Evolutionary conservation across 2,888 invertebrate species (phyloP).

Genomic region (Actias luna): DNA sequence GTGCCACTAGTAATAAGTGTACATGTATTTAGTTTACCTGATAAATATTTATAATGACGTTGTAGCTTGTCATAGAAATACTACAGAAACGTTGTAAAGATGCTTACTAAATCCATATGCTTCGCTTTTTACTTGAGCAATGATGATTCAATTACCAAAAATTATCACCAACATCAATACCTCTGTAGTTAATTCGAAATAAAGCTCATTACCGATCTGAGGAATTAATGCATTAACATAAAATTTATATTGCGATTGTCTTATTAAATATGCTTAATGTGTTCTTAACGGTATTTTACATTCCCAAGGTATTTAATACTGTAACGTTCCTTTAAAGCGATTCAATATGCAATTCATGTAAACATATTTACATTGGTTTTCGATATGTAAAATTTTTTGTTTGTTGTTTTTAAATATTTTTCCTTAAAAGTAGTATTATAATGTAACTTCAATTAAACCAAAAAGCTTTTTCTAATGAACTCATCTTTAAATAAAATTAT

Average conservation of each 20-base stretch:
- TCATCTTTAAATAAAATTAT: too few species aligned
- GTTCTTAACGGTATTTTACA: constrained; percentile 16
- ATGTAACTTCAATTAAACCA: too few species aligned
- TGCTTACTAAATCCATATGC: not conserved
- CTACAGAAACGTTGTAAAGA: not conserved
- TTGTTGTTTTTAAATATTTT: constrained; percentile 5
- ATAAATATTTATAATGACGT: too few species aligned
- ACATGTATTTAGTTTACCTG: too few species aligned
- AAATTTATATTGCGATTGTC: constrained; percentile 17
- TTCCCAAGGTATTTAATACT: constrained; percentile 13
- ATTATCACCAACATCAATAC: constrained; percentile 9
- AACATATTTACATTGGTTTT: constrained; percentile 6
- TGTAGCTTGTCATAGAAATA: not conserved
- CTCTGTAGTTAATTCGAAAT: constrained; percentile 10
- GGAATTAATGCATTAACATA: constrained; percentile 15
- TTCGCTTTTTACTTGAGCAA: not conserved
- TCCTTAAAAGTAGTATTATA: too few species aligned
- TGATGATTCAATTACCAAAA: not conserved
- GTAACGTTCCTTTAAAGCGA: constrained; percentile 6
- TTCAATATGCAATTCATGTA: constrained; percentile 17
- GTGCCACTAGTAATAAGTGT: too few species aligned
- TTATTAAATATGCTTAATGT: constrained; percentile 15
- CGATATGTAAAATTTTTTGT: constrained; percentile 8
- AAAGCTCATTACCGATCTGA: constrained; percentile 8
- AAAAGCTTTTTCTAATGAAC: too few species aligned